Conservation (phyloP, 2,888 invertebrate genomes). For the Teleiodes luculella region DNA sequence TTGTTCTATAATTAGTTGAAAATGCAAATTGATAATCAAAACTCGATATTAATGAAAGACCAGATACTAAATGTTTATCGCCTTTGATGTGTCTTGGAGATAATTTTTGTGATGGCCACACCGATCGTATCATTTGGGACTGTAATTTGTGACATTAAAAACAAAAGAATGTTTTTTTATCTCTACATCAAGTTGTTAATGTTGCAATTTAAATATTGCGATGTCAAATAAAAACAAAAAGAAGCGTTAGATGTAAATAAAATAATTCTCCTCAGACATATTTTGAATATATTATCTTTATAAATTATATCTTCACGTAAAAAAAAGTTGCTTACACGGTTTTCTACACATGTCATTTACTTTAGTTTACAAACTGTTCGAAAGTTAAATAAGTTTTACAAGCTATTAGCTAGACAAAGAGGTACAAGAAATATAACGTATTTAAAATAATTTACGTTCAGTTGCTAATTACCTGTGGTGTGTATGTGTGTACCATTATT, state of each 20-base stretch:
- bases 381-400: too few species aligned
- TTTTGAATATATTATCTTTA: too few species aligned
- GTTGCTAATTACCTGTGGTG: background rate
- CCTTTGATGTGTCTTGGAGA: background rate
- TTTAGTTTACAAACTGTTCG: too few species aligned
- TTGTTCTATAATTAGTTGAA: background rate
- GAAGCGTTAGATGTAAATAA: background rate
- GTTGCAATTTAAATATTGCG: conserved; percentile 1
- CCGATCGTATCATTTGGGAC: conserved; percentile 1
- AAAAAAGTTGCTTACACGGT: too few species aligned
- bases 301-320: too few species aligned
- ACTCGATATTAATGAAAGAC: background rate
- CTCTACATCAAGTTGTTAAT: conserved; percentile 4
- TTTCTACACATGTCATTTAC: too few species aligned
- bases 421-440: too few species aligned
- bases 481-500: conserved; percentile 1
- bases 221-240: background rate
- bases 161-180: conserved; percentile 1
- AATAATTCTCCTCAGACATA: background rate
- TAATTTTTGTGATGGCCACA: conserved; percentile 1
- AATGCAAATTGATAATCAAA: conserved; percentile 7
- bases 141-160: conserved; percentile 10
- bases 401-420: too few species aligned
- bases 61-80: conserved; percentile 4
- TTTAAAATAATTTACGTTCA: background rate